Base-by-base conservation (phyloP, 2,113 vertebrate species). In the Acanthisitta chloris region DNA sequence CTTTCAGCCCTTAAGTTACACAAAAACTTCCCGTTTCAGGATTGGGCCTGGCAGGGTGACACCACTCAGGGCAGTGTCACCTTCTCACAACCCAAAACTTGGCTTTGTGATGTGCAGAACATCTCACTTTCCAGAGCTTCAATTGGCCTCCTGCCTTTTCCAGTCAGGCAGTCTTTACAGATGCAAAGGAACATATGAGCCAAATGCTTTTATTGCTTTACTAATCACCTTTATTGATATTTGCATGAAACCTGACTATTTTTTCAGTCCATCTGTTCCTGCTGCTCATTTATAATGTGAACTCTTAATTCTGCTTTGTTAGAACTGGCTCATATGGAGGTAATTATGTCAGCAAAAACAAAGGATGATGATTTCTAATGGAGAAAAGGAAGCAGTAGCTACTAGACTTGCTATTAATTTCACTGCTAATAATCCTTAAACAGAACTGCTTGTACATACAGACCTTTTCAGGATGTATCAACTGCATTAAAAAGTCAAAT, bases 221-320 rank as follows among this genome's bases (percentile, higher is more conserved):
- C 59, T 95, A 83, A 94, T 91, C 94, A 92, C 51, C 88, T 95
- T 92, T 81, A 93, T 74, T 83, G 91, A 71, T 74, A 93, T 86
- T 93, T 97, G 72, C 91, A 86, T 81, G 86, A 85, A 88, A 91
- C 77, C 55, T 91, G 61, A 67, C 73, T 89, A 36, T 92, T 89
- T 86, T 94, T 52, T 84, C 61, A 71, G 91, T 76, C 92, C 94
- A 94, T 97, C 91, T 96, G 96, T 29, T 95, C 94, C 81, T 69
- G 89, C 73, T 96, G 86, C 57, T 95, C 91, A 91, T 86, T 92
- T 94, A 59, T 71, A 81, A 92, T 2, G 46, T 40, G 70, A 95
- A 85, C 61, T 92, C 67, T 84, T 91, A 94, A 95, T 92, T 92
- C 51, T 86, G 80, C 72, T 55, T 90, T 81, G 77, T 89, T 91